Evolutionary conservation across 2,113 vertebrate species (phyloP), one percentile per base, ranked within the genome.

Genomic region (Prunella fulvescens): DNA sequence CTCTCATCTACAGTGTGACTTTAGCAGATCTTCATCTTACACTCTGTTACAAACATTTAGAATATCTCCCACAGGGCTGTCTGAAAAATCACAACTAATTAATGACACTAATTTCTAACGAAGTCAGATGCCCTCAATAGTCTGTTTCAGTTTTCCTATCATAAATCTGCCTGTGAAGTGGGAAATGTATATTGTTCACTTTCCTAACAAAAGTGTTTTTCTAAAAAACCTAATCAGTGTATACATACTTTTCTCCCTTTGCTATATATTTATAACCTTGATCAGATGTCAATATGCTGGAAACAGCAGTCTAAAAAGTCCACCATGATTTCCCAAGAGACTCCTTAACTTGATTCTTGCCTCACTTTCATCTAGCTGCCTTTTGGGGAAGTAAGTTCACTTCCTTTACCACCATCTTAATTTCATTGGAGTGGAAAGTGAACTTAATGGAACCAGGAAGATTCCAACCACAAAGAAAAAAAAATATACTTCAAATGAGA

Each of bases 361-460:
- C 70, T 95, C 6, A 39, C 31, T 72, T 81, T 82, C 61, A 87
- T 51, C 40, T 64, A 71, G 48, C 13, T 56, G 60, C 22, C 51
- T 81, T 74, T 42, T 40, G n/a, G n/a, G 39, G 51, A 78, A 77
- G 23, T 72, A 69, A 73, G 45, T 64, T 81, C 26, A 76, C 61
- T 89, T 81, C 37, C 51, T 86, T 81, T 37, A 79, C 31, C 70
- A 77, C 15, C 85, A 92, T 83, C 74, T 87, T 79, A 25, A 57
- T 87, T 92, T 79, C 72, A 72, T 3, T 77, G 65, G 84, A 84
- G 67, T 48, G 42, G 66, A 91, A 95, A 96, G 92, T n/a, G 61
- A 88, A 93, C 23, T 10, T 5, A 70, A 61, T 74, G 60, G 76
- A 88, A 95, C 80, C 39, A 50, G 94, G 51, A 97, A 84, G 54